These are phyloP conservation scores for Rapana venosa DNA, from an alignment of 2,888 invertebrate species.

Conservation along the genomic window DNA sequence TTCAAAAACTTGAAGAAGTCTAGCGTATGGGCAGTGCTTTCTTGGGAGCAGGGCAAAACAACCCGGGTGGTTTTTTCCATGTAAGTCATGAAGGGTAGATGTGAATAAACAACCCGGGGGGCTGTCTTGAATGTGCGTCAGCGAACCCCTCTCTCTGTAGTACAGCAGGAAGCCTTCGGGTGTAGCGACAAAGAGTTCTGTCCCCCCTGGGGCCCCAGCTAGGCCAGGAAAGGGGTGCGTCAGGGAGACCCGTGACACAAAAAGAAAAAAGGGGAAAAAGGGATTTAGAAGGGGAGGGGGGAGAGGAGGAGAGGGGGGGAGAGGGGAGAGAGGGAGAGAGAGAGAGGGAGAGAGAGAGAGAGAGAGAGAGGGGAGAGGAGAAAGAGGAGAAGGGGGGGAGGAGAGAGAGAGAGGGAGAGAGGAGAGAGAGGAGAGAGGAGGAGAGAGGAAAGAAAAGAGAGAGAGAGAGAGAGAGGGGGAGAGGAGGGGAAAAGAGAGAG, in stretches of 20 bases:
- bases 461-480: too few relatives aligned
- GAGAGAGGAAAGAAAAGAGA: too few relatives aligned
- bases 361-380: not conserved
- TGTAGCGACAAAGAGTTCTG: too few relatives aligned
- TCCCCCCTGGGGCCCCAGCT: not conserved
- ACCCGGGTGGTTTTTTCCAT: constrained; percentile 14
- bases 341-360: not conserved
- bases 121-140: constrained; percentile 18
- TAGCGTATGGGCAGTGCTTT: constrained; percentile 7
- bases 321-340: not conserved
- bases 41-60: constrained; percentile 28
- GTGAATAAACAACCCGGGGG: constrained; percentile 11
- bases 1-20: constrained; percentile 23
- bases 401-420: too few relatives aligned
- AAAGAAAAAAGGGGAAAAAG: not conserved
- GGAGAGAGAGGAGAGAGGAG: too few relatives aligned
- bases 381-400: too few relatives aligned
- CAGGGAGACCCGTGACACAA: not conserved
- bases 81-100: constrained; percentile 1
- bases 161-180: too few relatives aligned
- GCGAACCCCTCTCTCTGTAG: not conserved
- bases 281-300: not conserved
- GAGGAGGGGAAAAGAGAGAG: too few relatives aligned
- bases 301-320: not conserved
- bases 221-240: constrained; percentile 7